Conservation (phyloP, 2,888 invertebrate genomes). For the Trichacis sp. region DNA sequence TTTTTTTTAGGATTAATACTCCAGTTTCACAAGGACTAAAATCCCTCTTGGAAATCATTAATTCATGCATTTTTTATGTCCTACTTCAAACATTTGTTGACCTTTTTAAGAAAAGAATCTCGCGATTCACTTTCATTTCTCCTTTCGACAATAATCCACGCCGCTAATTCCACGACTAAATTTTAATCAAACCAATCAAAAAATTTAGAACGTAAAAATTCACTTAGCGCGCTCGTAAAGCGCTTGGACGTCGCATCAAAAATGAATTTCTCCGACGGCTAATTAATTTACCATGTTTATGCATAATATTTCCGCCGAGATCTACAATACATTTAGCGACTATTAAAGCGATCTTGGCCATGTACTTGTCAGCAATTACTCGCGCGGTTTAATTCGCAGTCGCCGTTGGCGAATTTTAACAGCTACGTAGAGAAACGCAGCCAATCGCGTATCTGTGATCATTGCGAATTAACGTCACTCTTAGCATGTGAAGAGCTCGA, state of each 20-base stretch:
- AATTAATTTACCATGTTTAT: conserved; percentile 40
- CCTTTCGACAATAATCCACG: too few relatives aligned
- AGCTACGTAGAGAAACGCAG: conserved; percentile 38
- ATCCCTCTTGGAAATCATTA: too few relatives aligned
- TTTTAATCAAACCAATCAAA: background rate
- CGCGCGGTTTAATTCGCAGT: conserved; percentile 40
- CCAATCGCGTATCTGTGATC: conserved; percentile 44
- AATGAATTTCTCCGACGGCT: conserved; percentile 28
- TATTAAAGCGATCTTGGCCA: conserved; percentile 43
- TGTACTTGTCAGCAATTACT: conserved; percentile 45
- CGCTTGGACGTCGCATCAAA: too few relatives aligned
- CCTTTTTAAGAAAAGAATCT: too few relatives aligned
- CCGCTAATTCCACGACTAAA: too few relatives aligned
- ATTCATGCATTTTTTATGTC: too few relatives aligned
- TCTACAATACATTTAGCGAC: conserved; percentile 43
- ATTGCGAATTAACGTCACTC: conserved; percentile 45
- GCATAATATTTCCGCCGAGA: conserved; percentile 36
- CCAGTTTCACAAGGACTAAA: too few relatives aligned
- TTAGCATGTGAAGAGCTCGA: conserved; percentile 32
- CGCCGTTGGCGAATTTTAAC: conserved; percentile 44
- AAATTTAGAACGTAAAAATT: background rate
- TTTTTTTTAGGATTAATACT: too few relatives aligned
- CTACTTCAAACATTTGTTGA: too few relatives aligned
- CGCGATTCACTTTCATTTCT: too few relatives aligned
- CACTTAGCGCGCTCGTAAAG: background rate